A percentile compares a stretch with the other conserved stretches of the same genome.
Conservation (phyloP, 1,140 invertebrate species). For the Camponotus floridanus region DNA sequence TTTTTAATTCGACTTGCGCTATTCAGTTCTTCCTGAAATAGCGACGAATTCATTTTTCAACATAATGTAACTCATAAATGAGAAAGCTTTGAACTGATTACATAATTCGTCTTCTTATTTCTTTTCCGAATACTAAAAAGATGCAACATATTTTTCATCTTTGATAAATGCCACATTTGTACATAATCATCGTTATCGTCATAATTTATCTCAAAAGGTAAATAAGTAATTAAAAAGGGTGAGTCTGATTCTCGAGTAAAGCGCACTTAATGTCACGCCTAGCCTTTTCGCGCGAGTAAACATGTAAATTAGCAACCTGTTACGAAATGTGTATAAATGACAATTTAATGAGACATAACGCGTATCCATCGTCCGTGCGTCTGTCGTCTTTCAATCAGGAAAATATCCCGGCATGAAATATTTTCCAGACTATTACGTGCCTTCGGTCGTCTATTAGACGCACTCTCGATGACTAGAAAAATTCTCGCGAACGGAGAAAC, state of each 20-base stretch:
- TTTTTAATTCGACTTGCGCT: constrained; percentile 43
- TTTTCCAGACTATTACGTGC: constrained; percentile 30
- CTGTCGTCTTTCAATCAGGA: constrained; percentile 25
- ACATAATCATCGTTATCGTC: background rate
- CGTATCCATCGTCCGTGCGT: background rate
- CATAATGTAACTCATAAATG: constrained; percentile 13
- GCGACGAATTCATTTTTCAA: constrained; percentile 32
- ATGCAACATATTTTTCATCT: background rate
- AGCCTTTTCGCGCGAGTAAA: background rate
- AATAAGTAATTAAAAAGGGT: constrained; percentile 5
- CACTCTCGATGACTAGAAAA: constrained; percentile 53
- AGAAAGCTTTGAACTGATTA: constrained; percentile 7
- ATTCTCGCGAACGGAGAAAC: constrained; percentile 28
- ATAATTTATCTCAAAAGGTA: background rate
- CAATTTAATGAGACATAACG: constrained; percentile 38
- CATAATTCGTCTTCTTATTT: background rate
- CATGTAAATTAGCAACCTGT: constrained; percentile 37
- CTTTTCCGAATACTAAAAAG: background rate
- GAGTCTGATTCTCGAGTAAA: constrained; percentile 1
- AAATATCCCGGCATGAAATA: constrained; percentile 32
- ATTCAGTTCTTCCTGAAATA: constrained; percentile 47
- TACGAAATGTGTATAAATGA: constrained; percentile 37
- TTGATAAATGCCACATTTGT: background rate
- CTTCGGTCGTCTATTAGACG: constrained; percentile 32
- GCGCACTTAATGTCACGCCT: background rate